Conservation (phyloP, 2,888 invertebrate species). For the Eudemis profundana region DNA sequence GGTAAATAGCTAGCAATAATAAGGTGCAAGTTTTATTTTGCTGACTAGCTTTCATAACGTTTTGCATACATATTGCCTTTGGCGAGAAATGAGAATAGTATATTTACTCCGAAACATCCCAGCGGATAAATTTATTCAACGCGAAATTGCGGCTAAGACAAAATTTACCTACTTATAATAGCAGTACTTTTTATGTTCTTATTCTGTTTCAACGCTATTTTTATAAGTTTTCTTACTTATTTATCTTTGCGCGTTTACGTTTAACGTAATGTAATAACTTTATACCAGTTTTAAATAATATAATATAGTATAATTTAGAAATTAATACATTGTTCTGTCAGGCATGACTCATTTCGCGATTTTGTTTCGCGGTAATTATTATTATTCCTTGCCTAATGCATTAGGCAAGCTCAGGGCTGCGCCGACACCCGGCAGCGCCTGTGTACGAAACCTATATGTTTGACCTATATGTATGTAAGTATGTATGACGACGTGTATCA, state of each 20-base stretch:
- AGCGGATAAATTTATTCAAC: slow-evolving; percentile 6
- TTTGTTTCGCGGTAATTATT: too few relatives aligned
- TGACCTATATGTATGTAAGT: too few relatives aligned
- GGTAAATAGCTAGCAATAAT: neutral
- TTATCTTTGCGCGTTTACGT: neutral
- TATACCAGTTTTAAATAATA: too few relatives aligned
- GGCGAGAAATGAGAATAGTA: slow-evolving; percentile 17
- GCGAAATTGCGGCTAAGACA: slow-evolving; percentile 1
- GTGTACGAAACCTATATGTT: too few relatives aligned
- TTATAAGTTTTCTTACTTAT: neutral
- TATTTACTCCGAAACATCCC: neutral
- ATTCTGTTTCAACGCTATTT: neutral
- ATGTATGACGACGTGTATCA: too few relatives aligned
- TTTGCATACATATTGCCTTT: slow-evolving; percentile 22
- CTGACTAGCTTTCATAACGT: neutral
- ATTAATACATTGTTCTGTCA: too few relatives aligned
- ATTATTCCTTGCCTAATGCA: too few relatives aligned
- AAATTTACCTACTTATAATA: neutral
- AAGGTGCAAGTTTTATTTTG: neutral
- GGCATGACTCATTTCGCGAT: too few relatives aligned
- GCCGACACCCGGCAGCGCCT: too few relatives aligned
- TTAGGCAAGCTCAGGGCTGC: too few relatives aligned
- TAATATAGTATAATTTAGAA: too few relatives aligned
- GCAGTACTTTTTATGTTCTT: neutral
- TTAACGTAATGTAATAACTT: too few relatives aligned